Base-by-base conservation (phyloP, 2,113 vertebrate species). In the Chelonoidis abingdonii region DNA sequence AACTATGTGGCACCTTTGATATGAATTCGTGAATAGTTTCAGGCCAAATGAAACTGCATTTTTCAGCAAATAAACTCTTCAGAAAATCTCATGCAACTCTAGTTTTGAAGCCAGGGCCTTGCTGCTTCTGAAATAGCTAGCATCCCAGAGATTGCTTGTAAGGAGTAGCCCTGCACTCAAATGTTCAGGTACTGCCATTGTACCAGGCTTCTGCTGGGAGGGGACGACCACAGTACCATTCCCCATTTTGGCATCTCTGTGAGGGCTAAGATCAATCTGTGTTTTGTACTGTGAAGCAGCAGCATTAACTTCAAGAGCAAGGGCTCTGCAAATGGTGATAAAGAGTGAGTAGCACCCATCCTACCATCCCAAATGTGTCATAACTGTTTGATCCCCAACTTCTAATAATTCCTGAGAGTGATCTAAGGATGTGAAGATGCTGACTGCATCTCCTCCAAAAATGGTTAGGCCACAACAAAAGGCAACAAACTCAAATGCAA, bases 401-500 rank as follows among this genome's bases (percentile, higher is more conserved):
- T 95, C 79, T 50, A 86, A 62, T 92, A 83, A 93, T 93, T 95
- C 86, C 31, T 75, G 86, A 92, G 31, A 54, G 90, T 86, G 72
- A 44, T 89, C 89, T 93, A 91, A 24, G 94, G 95, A 95, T 47
- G 57, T 3, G 19, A 93, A 93, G 80, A 95, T 91, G 92, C 93
- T 97, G 83, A 89, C 89, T 89, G 80, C 87, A 57, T 93, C 95
- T 95, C 83, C 53, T 91, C 81, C 94, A 87, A 92, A 94, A 85
- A 22, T 93, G n/a, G n/a, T 89, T 92, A 97, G 94, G 62, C 87
- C 83, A 56, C 90, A 93, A 92, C 84, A 87, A 96, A 93, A 96
- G 80, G 93, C 92, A 96, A 93, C 93, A 95, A 95, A 81, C 72
- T 94, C 93, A 95, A 97, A 31, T 84, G 95, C 85, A 88, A 88